A percentile compares a stretch with the other conserved stretches of the same genome.
phyloP scores from a whole-genome alignment of 2,888 invertebrate species.

The Cactoblastis cactorum region DNA sequence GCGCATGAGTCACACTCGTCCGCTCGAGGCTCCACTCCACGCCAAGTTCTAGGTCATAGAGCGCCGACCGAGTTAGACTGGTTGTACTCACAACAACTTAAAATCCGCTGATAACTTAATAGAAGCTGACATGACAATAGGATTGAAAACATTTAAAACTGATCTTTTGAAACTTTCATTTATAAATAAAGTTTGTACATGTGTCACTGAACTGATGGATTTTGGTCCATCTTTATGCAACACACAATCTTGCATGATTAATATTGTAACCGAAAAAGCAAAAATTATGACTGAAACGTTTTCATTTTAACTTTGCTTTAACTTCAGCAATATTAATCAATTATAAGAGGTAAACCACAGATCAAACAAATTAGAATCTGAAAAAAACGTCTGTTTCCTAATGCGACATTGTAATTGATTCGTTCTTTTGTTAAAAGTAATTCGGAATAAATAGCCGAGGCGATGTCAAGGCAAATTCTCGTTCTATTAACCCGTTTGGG shows the following conservation, averaged over 20 bases:
- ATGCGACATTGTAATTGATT: constrained; percentile 25
- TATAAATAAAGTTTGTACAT: no score
- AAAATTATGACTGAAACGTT: no score
- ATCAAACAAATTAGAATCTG: background rate
- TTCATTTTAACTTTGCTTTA: no score
- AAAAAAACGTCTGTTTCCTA: constrained; percentile 12
- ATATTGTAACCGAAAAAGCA: no score
- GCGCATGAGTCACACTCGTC: constrained; percentile 41
- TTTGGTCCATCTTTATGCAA: no score
- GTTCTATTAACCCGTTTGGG: constrained; percentile 41
- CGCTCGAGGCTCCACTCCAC: constrained; percentile 34
- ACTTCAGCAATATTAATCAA: no score
- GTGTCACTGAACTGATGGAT: no score
- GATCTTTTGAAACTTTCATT: no score
- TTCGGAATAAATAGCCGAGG: constrained; percentile 22
- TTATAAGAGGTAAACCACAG: background rate
- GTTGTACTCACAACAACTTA: background rate
- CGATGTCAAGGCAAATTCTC: constrained; percentile 53
- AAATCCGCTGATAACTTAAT: no score
- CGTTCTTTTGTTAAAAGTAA: constrained; percentile 23
- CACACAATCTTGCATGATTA: no score
- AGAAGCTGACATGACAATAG: no score
- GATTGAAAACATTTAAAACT: no score
- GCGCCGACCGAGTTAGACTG: constrained; percentile 35
- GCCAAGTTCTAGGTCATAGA: constrained; percentile 71